A percentile compares a stretch with the other conserved stretches of the same genome.
phyloP scores from a whole-genome alignment of 2,113 vertebrate genomes.

The Aegotheles bennettii region DNA sequence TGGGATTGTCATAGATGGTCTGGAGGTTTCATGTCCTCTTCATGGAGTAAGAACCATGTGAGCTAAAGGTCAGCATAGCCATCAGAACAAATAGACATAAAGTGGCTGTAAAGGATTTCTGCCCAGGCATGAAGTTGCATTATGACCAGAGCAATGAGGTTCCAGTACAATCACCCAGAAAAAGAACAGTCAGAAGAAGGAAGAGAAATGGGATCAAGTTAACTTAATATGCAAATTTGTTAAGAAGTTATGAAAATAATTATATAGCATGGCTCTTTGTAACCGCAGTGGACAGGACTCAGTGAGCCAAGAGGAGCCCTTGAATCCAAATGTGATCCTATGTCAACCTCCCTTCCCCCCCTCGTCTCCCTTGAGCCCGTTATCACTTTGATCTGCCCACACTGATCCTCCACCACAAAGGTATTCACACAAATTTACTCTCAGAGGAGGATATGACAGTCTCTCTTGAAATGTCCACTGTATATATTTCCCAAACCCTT shows the following conservation, averaged over 20 bases:
- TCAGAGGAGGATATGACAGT: constrained; percentile 58
- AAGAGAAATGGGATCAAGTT: background rate
- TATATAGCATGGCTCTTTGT: background rate
- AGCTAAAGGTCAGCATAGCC: background rate
- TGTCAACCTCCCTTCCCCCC: background rate
- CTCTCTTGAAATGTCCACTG: constrained; percentile 51
- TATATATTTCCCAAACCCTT: constrained; percentile 60
- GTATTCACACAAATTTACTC: constrained; percentile 48
- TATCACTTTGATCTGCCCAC: constrained; percentile 55
- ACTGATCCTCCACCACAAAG: constrained; percentile 55
- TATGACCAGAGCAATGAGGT: background rate
- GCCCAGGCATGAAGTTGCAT: background rate
- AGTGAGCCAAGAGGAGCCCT: background rate
- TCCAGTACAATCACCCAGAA: background rate
- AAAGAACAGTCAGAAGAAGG: background rate
- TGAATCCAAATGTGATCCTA: constrained; percentile 11
- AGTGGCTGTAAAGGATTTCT: background rate
- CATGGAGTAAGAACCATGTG: background rate
- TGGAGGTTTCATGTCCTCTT: background rate
- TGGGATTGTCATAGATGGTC: background rate
- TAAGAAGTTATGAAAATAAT: constrained; percentile 22
- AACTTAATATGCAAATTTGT: constrained; percentile 18
- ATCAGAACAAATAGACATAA: background rate
- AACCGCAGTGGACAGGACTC: background rate
- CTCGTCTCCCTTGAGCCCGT: background rate